Evolutionary conservation across 1,140 invertebrate species (phyloP).

Genomic region (Diachasmimorpha longicaudata): DNA sequence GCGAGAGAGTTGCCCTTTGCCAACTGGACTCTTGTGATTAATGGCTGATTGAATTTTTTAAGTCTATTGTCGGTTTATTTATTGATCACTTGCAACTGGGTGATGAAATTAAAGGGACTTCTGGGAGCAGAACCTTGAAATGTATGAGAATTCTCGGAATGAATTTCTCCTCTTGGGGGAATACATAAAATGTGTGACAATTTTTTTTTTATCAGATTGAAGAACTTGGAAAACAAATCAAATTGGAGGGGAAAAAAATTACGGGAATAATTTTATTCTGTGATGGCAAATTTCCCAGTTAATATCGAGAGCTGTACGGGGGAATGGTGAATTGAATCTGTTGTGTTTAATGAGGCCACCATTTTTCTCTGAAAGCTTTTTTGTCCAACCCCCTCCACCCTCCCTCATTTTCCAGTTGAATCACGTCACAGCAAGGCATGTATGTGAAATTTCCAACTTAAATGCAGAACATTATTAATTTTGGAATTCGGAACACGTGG

Average conservation of each 20-base stretch:
- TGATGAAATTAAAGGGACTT: neutral
- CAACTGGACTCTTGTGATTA: conserved; percentile 37
- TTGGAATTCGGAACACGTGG: neutral
- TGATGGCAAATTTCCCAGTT: too few species aligned
- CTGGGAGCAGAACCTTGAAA: neutral
- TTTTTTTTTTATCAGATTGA: too few species aligned
- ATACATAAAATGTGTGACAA: neutral
- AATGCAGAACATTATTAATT: neutral
- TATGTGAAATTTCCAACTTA: neutral
- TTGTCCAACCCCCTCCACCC: neutral
- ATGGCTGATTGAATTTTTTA: conserved; percentile 44
- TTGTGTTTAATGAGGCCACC: neutral
- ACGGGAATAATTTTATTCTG: too few species aligned
- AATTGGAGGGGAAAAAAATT: too few species aligned
- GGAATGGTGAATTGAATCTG: neutral
- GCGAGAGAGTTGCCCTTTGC: neutral
- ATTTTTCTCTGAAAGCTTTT: neutral
- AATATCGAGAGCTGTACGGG: neutral
- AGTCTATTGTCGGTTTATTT: neutral
- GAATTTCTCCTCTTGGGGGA: neutral
- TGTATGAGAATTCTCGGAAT: neutral
- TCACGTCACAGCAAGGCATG: neutral
- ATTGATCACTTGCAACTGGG: neutral
- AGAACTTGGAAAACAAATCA: too few species aligned
- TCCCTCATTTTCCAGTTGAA: neutral